phyloP scores from a whole-genome alignment of 2,797 vertebrate species.

The Nannoperca obscura region DNA sequence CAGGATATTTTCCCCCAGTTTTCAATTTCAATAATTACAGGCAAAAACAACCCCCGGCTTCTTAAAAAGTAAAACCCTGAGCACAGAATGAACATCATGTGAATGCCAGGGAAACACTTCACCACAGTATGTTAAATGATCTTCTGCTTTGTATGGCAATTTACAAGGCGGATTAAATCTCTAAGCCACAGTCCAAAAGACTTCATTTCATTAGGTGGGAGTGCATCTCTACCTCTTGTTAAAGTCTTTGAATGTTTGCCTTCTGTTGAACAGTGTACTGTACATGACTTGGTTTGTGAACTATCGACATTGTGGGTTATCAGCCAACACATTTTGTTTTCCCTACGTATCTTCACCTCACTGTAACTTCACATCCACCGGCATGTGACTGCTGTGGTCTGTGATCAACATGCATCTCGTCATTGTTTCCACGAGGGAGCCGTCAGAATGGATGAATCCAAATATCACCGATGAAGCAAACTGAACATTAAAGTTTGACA shows the following conservation, averaged over 20 bases:
- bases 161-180: not conserved
- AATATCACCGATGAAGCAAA: not conserved
- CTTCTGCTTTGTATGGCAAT: conserved; percentile 2
- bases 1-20: conserved; percentile 28
- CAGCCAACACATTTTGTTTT: not conserved
- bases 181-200: not conserved
- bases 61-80: conserved; percentile 30
- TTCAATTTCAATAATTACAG: conserved; percentile 63
- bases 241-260: not conserved
- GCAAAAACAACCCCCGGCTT: not conserved
- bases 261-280: not conserved
- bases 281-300: not conserved
- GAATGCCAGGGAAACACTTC: conserved; percentile 31
- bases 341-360: too few relatives aligned
- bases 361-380: not conserved
- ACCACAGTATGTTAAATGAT: conserved; percentile 24
- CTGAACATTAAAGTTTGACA: not conserved
- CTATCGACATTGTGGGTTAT: not conserved
- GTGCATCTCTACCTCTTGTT: not conserved
- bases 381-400: conserved; percentile 23
- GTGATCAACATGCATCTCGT: conserved; percentile 37
- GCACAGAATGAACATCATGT: conserved; percentile 17
- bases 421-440: conserved; percentile 40
- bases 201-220: conserved; percentile 12
- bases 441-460: conserved; percentile 4